Evolutionary conservation across 2,888 invertebrate genomes (phyloP), one percentile per base, ranked within the genome.

Genomic region (Drosophila subquinaria): DNA sequence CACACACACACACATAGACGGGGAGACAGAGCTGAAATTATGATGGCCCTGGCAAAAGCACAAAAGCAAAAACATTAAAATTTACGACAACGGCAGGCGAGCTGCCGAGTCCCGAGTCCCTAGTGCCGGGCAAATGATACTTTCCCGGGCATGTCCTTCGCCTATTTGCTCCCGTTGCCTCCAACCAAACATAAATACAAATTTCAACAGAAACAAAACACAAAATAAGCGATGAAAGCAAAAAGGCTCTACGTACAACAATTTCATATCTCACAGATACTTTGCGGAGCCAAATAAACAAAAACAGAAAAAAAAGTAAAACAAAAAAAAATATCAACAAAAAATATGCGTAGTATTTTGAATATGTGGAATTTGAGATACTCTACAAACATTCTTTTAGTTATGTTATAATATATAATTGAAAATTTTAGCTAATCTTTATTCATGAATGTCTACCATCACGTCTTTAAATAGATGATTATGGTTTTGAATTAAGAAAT

Each of bases 31-130:
- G 53, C 59, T 72, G 76, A 79, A 84, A 86, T 79, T 88, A 88
- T 86, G 89, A 88, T 82, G 77, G 82, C 65, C 55, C 84, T 60
- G 73, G 68, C 65, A 73, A 73, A 67, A 67, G 74, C 74, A 69
- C 64, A 78, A 76, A 82, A 80, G 73, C 82, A 74, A 76, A 74
- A 74, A 73, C 89, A 89, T 89, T 88, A 88, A 89, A 85, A 80
- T 83, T 79, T 76, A 81, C 75, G 90, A 83, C 70, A 50, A 75
- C 72, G 70, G 69, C 63, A 52, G 45, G 45, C 55, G 55, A 53
- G 53, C 13, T 53, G 53, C 53, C 55, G 30, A 35, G 50, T 51
- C 0, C 36, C 23, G 52, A 23, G 27, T n/a, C 20, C 45, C 23
- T 67, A 76, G 63, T 65, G 80, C 76, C 69, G 73, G 73, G 73